Conservation (phyloP, 2,113 vertebrate species). For the Rhombomys opimus region DNA sequence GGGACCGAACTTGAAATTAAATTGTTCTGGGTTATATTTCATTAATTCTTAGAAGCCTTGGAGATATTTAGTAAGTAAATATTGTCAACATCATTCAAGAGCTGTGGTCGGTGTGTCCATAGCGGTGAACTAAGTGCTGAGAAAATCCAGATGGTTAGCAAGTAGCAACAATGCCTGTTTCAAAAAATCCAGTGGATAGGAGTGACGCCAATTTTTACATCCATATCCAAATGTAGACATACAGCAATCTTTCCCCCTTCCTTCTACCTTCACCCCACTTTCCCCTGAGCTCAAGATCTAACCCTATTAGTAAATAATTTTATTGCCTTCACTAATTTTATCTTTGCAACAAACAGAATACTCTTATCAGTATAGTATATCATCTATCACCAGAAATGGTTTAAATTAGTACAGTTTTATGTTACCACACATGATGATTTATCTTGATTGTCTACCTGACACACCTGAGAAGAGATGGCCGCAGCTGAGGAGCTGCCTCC, state of each 20-base stretch:
- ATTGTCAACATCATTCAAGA: background rate
- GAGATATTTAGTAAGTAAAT: constrained; percentile 8
- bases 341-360: background rate
- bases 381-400: background rate
- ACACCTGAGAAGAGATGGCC: background rate
- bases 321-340: background rate
- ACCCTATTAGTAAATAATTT: background rate
- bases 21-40: background rate
- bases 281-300: background rate
- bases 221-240: background rate
- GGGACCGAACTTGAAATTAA: background rate
- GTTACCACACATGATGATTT: background rate
- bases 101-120: background rate
- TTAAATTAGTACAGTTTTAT: background rate
- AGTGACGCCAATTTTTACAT: background rate
- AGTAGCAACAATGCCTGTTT: background rate
- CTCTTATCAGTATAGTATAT: background rate
- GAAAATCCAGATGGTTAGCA: background rate
- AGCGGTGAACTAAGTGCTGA: background rate
- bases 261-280: background rate
- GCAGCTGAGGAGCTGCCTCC: background rate
- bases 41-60: background rate
- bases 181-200: background rate
- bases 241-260: background rate
- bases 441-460: background rate